Evolutionary conservation across 2,113 vertebrate species (phyloP).

Genomic region (Colius striatus): DNA sequence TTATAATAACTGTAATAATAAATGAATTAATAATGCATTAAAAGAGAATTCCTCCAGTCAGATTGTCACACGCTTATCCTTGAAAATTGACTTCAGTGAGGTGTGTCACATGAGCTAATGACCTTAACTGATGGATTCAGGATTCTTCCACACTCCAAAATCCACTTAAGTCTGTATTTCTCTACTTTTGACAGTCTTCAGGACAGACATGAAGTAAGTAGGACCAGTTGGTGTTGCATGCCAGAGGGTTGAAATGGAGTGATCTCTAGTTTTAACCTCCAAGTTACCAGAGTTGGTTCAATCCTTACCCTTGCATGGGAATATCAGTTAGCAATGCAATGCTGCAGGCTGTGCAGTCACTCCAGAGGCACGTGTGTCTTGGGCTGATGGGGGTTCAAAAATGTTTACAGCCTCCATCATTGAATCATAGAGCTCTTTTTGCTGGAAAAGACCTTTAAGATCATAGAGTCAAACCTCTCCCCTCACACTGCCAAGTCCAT

Average conservation of each 20-base stretch:
- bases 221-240: background rate
- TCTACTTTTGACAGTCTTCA: background rate
- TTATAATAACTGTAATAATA: constrained; percentile 71
- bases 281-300: background rate
- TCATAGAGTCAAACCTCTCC: too few species aligned
- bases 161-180: background rate
- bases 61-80: constrained; percentile 40
- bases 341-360: background rate
- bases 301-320: background rate
- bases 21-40: constrained; percentile 71
- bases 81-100: constrained; percentile 35
- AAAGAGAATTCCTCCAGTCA: constrained; percentile 26
- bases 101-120: constrained; percentile 35
- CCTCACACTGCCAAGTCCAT: too few species aligned
- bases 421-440: too few species aligned
- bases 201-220: background rate
- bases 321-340: accelerated
- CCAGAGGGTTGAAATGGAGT: background rate
- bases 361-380: accelerated
- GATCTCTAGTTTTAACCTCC: background rate
- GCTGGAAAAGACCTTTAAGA: too few species aligned
- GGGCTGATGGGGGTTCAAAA: accelerated
- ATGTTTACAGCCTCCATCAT: accelerated
- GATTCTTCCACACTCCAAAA: constrained; percentile 4
- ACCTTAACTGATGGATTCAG: constrained; percentile 33